Evolutionary conservation across 2,888 invertebrate species (phyloP).

Genomic region (Apamea epomidion): DNA sequence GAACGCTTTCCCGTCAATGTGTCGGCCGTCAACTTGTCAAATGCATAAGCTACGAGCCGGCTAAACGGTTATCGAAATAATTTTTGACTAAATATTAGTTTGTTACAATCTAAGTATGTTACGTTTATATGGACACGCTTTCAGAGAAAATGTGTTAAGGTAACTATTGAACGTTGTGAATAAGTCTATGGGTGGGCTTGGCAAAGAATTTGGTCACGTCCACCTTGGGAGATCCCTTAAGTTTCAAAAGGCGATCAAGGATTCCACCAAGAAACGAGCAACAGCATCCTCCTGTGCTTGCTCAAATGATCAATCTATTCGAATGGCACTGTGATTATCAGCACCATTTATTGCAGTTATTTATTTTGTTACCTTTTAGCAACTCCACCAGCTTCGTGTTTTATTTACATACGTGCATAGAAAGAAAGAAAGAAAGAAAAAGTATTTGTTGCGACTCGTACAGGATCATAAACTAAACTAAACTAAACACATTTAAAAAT

Average conservation of each 20-base stretch:
- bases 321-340: background rate
- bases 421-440: too few relatives aligned
- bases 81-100: conserved; percentile 42
- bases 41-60: conserved; percentile 14
- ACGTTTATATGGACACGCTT: conserved; percentile 43
- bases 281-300: background rate
- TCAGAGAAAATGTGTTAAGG: conserved; percentile 56
- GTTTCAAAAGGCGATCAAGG: background rate
- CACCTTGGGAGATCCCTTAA: background rate
- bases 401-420: too few relatives aligned
- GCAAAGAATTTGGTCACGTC: background rate
- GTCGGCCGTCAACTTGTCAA: conserved; percentile 56
- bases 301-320: background rate
- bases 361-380: background rate
- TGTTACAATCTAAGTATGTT: conserved; percentile 44
- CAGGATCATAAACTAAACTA: too few relatives aligned
- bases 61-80: conserved; percentile 36
- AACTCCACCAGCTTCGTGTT: too few relatives aligned
- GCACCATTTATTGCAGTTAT: background rate
- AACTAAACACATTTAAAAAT: too few relatives aligned
- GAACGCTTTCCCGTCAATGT: conserved; percentile 47
- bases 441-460: too few relatives aligned
- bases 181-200: background rate
- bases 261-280: background rate
- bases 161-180: conserved; percentile 32